These are phyloP conservation scores for Sarcophaga bullata DNA, from an alignment of 1,140 invertebrate species.

Conservation along the genomic window DNA sequence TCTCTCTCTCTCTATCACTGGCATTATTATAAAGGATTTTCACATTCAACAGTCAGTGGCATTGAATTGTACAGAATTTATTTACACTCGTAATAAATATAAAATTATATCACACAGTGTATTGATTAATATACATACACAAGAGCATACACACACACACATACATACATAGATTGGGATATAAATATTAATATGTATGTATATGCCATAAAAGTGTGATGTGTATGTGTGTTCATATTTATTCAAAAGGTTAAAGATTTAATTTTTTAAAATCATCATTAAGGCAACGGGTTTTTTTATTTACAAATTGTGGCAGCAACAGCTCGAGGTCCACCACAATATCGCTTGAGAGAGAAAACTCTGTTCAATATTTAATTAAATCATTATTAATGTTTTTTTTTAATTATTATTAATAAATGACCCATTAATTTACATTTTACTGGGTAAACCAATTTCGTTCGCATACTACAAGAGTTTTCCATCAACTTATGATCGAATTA, in stretches of 20 bases:
- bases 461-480: too few relatives aligned
- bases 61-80: slow-evolving; percentile 16
- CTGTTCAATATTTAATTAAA: background rate
- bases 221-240: background rate
- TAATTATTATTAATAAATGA: slow-evolving; percentile 15
- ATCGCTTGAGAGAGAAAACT: background rate
- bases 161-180: too few relatives aligned
- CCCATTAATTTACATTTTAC: background rate
- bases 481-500: too few relatives aligned
- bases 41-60: slow-evolving; percentile 16
- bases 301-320: background rate
- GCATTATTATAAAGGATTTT: background rate
- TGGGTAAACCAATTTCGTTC: background rate
- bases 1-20: background rate
- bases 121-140: background rate
- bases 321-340: background rate
- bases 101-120: background rate
- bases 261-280: slow-evolving; percentile 6
- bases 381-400: background rate
- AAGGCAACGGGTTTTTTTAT: background rate
- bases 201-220: too few relatives aligned
- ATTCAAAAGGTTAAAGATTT: slow-evolving; percentile 5
- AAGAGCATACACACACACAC: too few relatives aligned
- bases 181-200: too few relatives aligned
- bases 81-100: background rate